Evolutionary conservation across 2,888 invertebrate genomes (phyloP).

Genomic region (Choreutis nemorana): DNA sequence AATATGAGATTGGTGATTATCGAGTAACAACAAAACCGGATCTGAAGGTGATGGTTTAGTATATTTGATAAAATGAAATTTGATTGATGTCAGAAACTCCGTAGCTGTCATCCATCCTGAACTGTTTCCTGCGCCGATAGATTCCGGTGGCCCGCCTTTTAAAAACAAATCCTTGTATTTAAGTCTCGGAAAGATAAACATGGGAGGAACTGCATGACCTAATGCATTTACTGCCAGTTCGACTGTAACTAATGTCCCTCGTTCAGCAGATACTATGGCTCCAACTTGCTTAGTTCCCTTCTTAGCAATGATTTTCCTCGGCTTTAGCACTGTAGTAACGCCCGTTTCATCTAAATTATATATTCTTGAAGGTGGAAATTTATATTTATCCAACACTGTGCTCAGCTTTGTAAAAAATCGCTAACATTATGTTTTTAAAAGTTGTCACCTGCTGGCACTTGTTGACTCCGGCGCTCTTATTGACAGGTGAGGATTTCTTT

Average conservation of each 20-base stretch:
- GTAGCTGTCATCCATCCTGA: constrained; percentile 22
- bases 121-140: constrained; percentile 21
- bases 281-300: no score
- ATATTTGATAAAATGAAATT: constrained; percentile 21
- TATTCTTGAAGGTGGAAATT: constrained; percentile 4
- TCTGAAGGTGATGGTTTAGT: constrained; percentile 11
- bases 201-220: constrained; percentile 8
- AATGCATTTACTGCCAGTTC: background rate
- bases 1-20: constrained; percentile 22
- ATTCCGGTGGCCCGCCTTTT: constrained; percentile 18
- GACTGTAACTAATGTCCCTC: no score
- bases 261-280: no score
- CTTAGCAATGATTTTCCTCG: background rate
- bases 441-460: no score
- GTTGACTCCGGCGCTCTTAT: background rate
- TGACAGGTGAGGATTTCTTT: constrained; percentile 2
- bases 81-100: constrained; percentile 18
- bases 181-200: constrained; percentile 20
- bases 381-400: constrained; percentile 8
- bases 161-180: constrained; percentile 15
- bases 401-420: no score
- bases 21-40: constrained; percentile 19
- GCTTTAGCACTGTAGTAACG: background rate
- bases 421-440: no score
- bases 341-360: no score